These are phyloP conservation scores for Rhinella marina DNA, from an alignment of 2,797 vertebrate species.

Conservation along the genomic window DNA sequence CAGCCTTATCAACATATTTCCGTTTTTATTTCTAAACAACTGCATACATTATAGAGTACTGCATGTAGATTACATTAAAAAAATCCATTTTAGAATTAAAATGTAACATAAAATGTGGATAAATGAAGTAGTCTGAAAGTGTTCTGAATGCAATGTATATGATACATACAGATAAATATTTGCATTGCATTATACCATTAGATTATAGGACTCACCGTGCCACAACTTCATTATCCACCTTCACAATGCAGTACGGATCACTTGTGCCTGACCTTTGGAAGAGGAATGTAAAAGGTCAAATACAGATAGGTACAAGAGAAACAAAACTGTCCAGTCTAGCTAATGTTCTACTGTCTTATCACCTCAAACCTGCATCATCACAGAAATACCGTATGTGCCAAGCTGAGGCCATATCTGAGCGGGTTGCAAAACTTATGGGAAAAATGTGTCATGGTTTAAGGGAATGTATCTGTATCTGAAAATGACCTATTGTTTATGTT, in stretches of 20 bases:
- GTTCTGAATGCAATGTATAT: background rate
- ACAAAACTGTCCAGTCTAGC: constrained; percentile 17
- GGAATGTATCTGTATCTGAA: too few relatives aligned
- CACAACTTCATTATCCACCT: constrained; percentile 91
- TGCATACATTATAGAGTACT: too few relatives aligned
- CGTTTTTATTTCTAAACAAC: too few relatives aligned
- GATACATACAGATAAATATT: background rate
- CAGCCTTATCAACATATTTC: too few relatives aligned
- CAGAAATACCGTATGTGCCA: constrained; percentile 29
- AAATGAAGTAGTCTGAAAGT: background rate
- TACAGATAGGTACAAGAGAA: background rate
- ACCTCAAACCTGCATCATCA: background rate
- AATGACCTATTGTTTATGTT: too few relatives aligned
- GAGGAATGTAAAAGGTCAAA: background rate
- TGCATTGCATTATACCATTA: background rate
- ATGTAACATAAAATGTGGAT: too few relatives aligned
- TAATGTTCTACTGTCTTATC: constrained; percentile 50
- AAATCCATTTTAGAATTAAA: too few relatives aligned
- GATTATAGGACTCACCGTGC: constrained; percentile 79
- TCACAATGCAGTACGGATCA: constrained; percentile 91
- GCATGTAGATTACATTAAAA: too few relatives aligned
- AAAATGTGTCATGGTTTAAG: background rate
- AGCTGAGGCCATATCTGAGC: background rate
- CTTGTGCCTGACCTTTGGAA: constrained; percentile 85
- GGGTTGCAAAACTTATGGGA: background rate